These are phyloP conservation scores for Mylabris phalerata DNA, from an alignment of 1,140 invertebrate species.

Conservation along the genomic window DNA sequence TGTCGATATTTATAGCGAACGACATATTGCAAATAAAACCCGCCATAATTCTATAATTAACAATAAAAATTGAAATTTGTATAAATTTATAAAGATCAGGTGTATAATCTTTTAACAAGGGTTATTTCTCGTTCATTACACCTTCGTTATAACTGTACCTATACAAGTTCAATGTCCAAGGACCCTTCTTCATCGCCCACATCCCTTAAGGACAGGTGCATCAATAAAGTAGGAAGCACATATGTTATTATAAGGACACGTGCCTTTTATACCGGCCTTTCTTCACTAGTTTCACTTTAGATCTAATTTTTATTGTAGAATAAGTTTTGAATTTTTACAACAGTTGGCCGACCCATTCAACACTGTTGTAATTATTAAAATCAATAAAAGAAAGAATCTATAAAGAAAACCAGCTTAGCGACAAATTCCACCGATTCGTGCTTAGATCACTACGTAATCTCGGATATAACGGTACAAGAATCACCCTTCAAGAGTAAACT, in stretches of 20 bases:
- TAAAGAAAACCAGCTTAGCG: too few relatives aligned
- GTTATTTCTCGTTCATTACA: slow-evolving; percentile 10
- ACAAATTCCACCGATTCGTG: too few relatives aligned
- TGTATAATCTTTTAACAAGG: slow-evolving; percentile 2
- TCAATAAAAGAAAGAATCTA: too few relatives aligned
- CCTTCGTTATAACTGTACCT: slow-evolving; percentile 3
- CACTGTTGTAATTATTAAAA: background rate
- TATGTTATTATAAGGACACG: slow-evolving; percentile 9
- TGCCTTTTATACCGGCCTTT: background rate
- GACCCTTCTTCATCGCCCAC: slow-evolving; percentile 7
- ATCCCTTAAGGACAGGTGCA: slow-evolving; percentile 17
- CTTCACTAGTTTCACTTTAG: slow-evolving; percentile 4
- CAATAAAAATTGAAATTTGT: too few relatives aligned
- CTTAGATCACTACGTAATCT: too few relatives aligned
- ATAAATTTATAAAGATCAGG: slow-evolving; percentile 1
- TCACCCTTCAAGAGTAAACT: too few relatives aligned
- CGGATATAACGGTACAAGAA: too few relatives aligned
- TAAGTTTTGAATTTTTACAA: background rate
- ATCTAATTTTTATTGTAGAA: slow-evolving; percentile 1
- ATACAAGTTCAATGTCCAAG: slow-evolving; percentile 17
- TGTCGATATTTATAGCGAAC: too few relatives aligned
- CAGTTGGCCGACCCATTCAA: slow-evolving; percentile 9
- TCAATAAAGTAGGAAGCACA: slow-evolving; percentile 13
- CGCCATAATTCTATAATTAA: too few relatives aligned
- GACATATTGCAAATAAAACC: too few relatives aligned